phyloP scores from a whole-genome alignment of 2,888 invertebrate species.

The Athetis lepigone region DNA sequence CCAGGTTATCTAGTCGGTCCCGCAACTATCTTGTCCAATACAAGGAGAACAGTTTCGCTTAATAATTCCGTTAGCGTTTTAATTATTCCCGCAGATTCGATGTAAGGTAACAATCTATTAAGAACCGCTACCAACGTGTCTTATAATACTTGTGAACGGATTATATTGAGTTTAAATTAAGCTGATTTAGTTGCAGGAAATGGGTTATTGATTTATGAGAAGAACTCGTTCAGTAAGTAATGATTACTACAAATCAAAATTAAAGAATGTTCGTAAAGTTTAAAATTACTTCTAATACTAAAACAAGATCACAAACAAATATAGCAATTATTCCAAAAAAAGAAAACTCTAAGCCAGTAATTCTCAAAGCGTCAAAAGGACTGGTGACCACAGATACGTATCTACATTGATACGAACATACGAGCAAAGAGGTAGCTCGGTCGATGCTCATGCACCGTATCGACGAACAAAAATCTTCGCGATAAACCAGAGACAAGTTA shows the following conservation, averaged over 20 bases:
- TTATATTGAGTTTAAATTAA: slow-evolving; percentile 34
- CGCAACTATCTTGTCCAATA: slow-evolving; percentile 82
- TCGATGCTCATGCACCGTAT: slow-evolving; percentile 78
- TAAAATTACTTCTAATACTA: slow-evolving; percentile 7
- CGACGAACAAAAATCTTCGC: slow-evolving; percentile 84
- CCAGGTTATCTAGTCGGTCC: slow-evolving; percentile 63
- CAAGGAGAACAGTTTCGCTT: slow-evolving; percentile 75
- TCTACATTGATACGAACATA: slow-evolving; percentile 76
- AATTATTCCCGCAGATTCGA: slow-evolving; percentile 77
- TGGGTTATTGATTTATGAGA: slow-evolving; percentile 27
- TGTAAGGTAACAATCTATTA: slow-evolving; percentile 68
- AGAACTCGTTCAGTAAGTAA: background rate
- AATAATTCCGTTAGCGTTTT: slow-evolving; percentile 81
- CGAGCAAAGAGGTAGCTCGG: slow-evolving; percentile 64
- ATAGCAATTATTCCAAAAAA: slow-evolving; percentile 74
- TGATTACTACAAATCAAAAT: background rate
- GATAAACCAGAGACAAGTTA: slow-evolving; percentile 88
- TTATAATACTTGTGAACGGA: slow-evolving; percentile 50
- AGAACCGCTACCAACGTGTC: slow-evolving; percentile 58
- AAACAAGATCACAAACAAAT: slow-evolving; percentile 32
- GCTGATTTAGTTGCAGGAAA: slow-evolving; percentile 33
- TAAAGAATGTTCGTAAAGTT: background rate
- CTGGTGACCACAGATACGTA: slow-evolving; percentile 72
- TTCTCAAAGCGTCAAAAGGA: slow-evolving; percentile 72
- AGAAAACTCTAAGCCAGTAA: too few species aligned